Conservation (phyloP, 1,140 invertebrate species). For the Heliconius nattereri region DNA sequence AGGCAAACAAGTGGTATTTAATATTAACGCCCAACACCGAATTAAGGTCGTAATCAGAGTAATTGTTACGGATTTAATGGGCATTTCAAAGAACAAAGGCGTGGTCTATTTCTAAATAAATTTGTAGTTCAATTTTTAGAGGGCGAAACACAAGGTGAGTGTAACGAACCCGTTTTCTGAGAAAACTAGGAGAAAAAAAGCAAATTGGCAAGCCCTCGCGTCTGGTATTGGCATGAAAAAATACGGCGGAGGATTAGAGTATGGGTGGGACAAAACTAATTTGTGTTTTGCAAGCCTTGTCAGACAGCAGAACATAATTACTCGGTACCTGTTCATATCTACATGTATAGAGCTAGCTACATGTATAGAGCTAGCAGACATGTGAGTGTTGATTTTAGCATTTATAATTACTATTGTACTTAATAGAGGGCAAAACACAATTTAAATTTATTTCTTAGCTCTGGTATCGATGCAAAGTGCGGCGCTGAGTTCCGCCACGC, state of each 20-base stretch:
- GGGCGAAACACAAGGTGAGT: conserved; percentile 58
- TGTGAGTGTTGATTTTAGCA: neutral
- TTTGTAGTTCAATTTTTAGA: conserved; percentile 38
- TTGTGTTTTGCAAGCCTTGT: conserved; percentile 20
- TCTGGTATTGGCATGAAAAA: conserved; percentile 62
- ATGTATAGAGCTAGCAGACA: neutral
- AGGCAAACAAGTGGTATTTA: conserved; percentile 42
- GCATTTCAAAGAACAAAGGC: conserved; percentile 30
- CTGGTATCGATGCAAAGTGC: no score
- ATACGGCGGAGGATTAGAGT: conserved; percentile 34
- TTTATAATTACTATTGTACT: neutral
- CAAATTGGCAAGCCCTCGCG: conserved; percentile 58
- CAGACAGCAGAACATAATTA: conserved; percentile 11
- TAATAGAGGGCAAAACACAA: neutral
- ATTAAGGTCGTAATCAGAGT: conserved; percentile 39
- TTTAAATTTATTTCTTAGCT: no score
- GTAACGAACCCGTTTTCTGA: conserved; percentile 55
- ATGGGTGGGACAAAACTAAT: conserved; percentile 28
- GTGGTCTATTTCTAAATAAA: conserved; percentile 33
- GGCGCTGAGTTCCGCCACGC: no score
- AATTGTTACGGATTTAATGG: conserved; percentile 34
- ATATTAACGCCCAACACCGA: conserved; percentile 29
- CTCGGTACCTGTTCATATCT: neutral
- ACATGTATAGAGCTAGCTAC: neutral
- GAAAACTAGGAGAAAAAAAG: conserved; percentile 59